Conservation (phyloP, 1,140 invertebrate genomes). For the Littorina saxatilis region DNA sequence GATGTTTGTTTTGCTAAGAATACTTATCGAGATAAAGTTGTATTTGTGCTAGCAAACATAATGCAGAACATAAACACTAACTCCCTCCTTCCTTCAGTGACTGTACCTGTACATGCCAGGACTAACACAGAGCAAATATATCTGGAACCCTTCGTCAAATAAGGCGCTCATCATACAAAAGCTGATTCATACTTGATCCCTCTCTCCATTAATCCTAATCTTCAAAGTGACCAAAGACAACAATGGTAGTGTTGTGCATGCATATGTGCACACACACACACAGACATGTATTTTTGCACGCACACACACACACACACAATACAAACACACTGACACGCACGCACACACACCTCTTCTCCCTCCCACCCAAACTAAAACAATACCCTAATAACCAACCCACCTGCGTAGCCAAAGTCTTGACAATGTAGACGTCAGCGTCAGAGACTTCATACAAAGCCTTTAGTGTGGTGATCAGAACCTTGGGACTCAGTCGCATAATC, state of each 20-base stretch:
- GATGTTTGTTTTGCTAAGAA: too few species aligned
- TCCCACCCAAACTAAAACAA: neutral
- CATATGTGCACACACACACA: too few species aligned
- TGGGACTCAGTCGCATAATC: slow-evolving; percentile 16
- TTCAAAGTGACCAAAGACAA: neutral
- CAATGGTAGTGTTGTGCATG: too few species aligned
- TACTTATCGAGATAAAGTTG: too few species aligned
- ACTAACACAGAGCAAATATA: neutral
- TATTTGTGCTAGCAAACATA: too few species aligned
- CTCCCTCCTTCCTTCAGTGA: too few species aligned
- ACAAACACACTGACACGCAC: neutral
- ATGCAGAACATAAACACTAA: too few species aligned
- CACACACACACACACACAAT: neutral
- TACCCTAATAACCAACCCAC: neutral
- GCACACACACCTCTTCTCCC: neutral
- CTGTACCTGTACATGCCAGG: too few species aligned
- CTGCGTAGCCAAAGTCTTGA: slow-evolving; percentile 13
- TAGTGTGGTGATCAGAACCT: neutral
- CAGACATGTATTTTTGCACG: too few species aligned
- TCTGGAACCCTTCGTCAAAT: neutral
- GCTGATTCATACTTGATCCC: neutral
- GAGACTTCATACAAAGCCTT: slow-evolving; percentile 5
- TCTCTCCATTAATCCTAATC: neutral
- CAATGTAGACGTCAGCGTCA: neutral
- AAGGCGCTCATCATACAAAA: neutral